phyloP scores from a whole-genome alignment of 2,888 invertebrate genomes.

The Smittia sp. region DNA sequence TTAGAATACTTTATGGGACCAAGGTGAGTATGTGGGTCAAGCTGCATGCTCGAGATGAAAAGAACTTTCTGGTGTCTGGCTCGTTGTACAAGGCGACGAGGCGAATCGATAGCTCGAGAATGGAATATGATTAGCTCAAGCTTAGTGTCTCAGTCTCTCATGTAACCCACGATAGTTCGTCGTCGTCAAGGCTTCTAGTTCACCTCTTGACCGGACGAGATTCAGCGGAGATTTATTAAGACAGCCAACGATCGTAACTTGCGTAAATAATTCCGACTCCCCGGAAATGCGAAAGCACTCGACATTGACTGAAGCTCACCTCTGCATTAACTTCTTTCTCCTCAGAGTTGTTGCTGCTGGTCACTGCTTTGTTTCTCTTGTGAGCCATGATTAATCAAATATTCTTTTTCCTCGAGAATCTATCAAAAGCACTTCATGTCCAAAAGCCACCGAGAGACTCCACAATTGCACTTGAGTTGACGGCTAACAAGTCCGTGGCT shows the following conservation, averaged over 20 bases:
- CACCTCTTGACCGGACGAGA: too few species aligned
- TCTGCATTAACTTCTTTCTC: slow-evolving; percentile 29
- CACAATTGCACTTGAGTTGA: slow-evolving; percentile 14
- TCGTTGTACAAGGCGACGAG: background rate
- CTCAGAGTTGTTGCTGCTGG: background rate
- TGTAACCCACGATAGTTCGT: too few species aligned
- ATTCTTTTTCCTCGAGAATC: background rate
- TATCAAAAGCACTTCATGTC: background rate
- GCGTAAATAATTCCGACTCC: too few species aligned
- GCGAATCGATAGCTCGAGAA: too few species aligned
- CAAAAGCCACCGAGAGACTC: background rate
- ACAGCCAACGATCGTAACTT: too few species aligned
- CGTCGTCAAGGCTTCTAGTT: too few species aligned
- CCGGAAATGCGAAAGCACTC: too few species aligned
- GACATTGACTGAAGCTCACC: too few species aligned
- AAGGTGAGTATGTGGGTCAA: slow-evolving; percentile 30
- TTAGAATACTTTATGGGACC: slow-evolving; percentile 25
- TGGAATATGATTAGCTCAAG: too few species aligned
- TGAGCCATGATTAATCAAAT: slow-evolving; percentile 18
- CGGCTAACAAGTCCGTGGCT: background rate
- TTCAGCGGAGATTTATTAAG: too few species aligned
- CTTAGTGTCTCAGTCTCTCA: too few species aligned
- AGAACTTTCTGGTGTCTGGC: background rate
- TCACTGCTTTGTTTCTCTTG: background rate
- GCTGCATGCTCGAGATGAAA: background rate